A percentile compares a stretch with the other conserved stretches of the same genome.
These are phyloP conservation scores for Tetraneura akinire DNA, from an alignment of 1,140 invertebrate genomes.

Conservation along the genomic window DNA sequence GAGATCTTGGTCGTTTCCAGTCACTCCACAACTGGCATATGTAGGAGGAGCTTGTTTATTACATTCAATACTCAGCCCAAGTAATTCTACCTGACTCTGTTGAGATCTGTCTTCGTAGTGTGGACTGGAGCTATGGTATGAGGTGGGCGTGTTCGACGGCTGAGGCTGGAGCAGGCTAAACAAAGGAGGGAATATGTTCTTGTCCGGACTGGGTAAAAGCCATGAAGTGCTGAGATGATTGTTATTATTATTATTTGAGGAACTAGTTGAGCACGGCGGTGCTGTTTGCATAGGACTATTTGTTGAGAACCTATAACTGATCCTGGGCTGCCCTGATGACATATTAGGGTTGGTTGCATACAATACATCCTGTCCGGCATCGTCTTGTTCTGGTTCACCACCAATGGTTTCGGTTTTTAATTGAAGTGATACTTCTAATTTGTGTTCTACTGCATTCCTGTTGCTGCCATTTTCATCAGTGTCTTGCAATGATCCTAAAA, in stretches of 20 bases:
- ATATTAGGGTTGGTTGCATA: conserved; percentile 26
- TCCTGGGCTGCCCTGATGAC: conserved; percentile 7
- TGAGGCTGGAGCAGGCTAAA: conserved; percentile 61
- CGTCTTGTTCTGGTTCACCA: conserved; percentile 64
- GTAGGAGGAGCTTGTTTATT: conserved; percentile 61
- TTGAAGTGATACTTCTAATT: conserved; percentile 55
- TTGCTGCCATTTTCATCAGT: conserved; percentile 71
- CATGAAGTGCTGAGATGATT: conserved; percentile 56
- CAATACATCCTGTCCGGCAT: conserved; percentile 72
- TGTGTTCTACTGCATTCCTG: conserved; percentile 55
- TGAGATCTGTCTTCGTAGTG: conserved; percentile 62
- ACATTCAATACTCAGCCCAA: conserved; percentile 67
- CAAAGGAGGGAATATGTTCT: conserved; percentile 65
- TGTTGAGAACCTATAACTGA: conserved; percentile 39
- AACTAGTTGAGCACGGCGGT: conserved; percentile 53
- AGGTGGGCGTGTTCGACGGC: conserved; percentile 55
- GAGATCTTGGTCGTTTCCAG: conserved; percentile 57
- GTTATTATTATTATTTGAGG: conserved; percentile 56
- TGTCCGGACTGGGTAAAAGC: conserved; percentile 67
- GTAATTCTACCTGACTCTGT: conserved; percentile 63
- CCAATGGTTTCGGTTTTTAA: conserved; percentile 63
- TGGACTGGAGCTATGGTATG: conserved; percentile 56
- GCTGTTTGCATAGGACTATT: conserved; percentile 44
- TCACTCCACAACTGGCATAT: conserved; percentile 58
- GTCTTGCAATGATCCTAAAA: conserved; percentile 73